These are phyloP conservation scores for Xenentodon cancila DNA, from an alignment of 2,797 vertebrate species.

Conservation along the genomic window DNA sequence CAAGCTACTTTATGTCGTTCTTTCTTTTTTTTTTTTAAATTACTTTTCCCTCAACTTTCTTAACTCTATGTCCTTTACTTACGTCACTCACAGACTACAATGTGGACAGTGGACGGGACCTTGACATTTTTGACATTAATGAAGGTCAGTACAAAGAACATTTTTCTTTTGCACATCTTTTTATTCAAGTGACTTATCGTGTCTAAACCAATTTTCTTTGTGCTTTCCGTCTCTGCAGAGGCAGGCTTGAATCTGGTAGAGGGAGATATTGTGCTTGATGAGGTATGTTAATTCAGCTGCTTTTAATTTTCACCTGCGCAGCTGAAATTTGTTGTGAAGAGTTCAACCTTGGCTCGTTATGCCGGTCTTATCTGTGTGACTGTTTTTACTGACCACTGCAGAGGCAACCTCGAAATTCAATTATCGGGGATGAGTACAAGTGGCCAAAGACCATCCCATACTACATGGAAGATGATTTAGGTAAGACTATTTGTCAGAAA, in stretches of 20 bases:
- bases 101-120: conserved; percentile 85
- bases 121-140: conserved; percentile 93
- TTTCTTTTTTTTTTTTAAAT: too few relatives aligned
- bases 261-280: conserved; percentile 87
- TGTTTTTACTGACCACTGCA: conserved; percentile 46
- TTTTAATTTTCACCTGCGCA: background rate
- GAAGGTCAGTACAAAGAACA: conserved; percentile 80
- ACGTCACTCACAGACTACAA: conserved; percentile 79
- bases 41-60: background rate
- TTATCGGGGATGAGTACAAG: conserved; percentile 87
- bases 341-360: background rate
- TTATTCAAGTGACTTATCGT: background rate
- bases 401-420: conserved; percentile 84
- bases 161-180: background rate
- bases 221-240: conserved; percentile 69
- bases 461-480: conserved; percentile 88
- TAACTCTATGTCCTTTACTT: background rate
- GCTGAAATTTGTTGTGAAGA: background rate
- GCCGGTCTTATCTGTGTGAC: conserved; percentile 8
- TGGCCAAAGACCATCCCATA: conserved; percentile 92
- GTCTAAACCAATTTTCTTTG: background rate
- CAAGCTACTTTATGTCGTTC: background rate
- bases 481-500: conserved; percentile 69
- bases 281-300: conserved; percentile 72
- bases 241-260: conserved; percentile 89